Conservation (phyloP, 2,888 invertebrate genomes). For the Cacoxenus indagator region DNA sequence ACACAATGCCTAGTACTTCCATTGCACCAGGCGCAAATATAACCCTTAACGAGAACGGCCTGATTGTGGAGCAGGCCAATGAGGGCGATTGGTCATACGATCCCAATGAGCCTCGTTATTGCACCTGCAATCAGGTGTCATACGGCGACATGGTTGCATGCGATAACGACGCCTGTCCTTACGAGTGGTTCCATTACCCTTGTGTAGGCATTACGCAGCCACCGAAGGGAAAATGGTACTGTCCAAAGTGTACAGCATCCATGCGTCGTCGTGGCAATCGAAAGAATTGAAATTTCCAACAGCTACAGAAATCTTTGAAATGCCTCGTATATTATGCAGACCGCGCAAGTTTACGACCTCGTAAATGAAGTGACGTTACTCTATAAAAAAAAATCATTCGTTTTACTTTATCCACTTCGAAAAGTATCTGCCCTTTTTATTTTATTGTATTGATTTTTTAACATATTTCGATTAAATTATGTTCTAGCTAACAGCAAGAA, state of each 20-base stretch:
- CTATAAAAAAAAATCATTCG: not conserved
- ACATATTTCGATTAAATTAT: too few species aligned
- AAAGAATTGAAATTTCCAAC: conserved; percentile 75
- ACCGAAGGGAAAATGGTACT: conserved; percentile 99
- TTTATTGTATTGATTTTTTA: too few species aligned
- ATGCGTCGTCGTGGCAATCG: conserved; percentile 88
- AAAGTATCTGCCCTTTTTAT: too few species aligned
- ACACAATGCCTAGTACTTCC: conserved; percentile 54
- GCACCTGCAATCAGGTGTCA: conserved; percentile 96
- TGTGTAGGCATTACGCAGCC: conserved; percentile 97
- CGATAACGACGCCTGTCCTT: conserved; percentile 97
- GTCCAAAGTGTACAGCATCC: conserved; percentile 92
- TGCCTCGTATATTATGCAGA: too few species aligned
- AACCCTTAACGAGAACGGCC: conserved; percentile 60
- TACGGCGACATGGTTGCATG: conserved; percentile 99
- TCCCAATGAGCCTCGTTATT: conserved; percentile 96
- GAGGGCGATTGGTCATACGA: conserved; percentile 93
- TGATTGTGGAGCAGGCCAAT: conserved; percentile 69
- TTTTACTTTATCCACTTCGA: not conserved
- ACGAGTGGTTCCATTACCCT: conserved; percentile 99
- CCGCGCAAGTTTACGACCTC: too few species aligned
- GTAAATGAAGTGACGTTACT: too few species aligned
- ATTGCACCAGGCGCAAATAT: conserved; percentile 52
- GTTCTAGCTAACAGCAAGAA: too few species aligned
- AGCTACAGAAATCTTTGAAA: not conserved